Conservation (phyloP, 1,140 invertebrate species). For the Odontomachus brunneus region DNA sequence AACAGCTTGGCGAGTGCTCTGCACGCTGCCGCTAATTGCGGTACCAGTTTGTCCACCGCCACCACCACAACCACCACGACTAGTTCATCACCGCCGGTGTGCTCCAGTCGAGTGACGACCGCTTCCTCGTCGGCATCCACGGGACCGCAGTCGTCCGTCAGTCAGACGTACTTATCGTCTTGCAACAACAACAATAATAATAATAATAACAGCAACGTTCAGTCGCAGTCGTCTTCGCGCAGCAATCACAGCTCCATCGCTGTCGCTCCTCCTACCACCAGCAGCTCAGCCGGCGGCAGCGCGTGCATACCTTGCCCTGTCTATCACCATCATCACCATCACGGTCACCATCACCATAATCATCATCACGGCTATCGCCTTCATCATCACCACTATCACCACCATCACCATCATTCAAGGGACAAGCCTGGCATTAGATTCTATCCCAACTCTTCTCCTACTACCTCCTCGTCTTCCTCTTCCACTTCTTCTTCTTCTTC, state of each 20-base stretch:
- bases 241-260: constrained; percentile 13
- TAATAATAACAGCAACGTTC: not conserved
- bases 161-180: constrained; percentile 62
- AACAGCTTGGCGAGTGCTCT: constrained; percentile 74
- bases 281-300: constrained; percentile 43
- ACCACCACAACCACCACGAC: constrained; percentile 72
- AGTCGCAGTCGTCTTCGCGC: constrained; percentile 28
- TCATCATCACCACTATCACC: constrained; percentile 74
- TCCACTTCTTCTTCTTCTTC: constrained; percentile 19
- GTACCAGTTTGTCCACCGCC: constrained; percentile 64
- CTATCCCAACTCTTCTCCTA: not conserved
- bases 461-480: constrained; percentile 9
- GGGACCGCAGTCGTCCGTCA: constrained; percentile 62
- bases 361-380: constrained; percentile 76
- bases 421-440: constrained; percentile 54
- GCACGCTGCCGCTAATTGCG: constrained; percentile 71
- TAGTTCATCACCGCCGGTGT: constrained; percentile 58
- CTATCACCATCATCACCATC: constrained; percentile 72
- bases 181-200: not conserved
- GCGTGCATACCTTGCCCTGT: constrained; percentile 70
- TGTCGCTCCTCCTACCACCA: constrained; percentile 40
- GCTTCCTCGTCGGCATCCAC: constrained; percentile 64
- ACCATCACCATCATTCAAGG: constrained; percentile 74
- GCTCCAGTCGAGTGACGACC: constrained; percentile 67
- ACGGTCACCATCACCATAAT: constrained; percentile 68